Evolutionary conservation across 2,113 vertebrate genomes (phyloP).

Genomic region (Todiramphus chloris): DNA sequence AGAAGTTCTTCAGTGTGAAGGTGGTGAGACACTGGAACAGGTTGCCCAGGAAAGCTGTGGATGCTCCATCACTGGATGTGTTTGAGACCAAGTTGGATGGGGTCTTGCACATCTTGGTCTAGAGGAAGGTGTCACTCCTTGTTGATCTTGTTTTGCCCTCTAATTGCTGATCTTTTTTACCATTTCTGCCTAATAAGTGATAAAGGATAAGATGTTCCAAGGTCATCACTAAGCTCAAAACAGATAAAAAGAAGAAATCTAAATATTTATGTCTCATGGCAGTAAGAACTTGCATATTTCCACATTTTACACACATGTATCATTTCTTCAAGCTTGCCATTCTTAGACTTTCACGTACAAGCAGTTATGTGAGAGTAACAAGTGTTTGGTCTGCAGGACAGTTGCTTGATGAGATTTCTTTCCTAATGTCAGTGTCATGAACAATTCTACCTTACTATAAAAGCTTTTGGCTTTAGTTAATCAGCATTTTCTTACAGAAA

Average conservation of each 20-base stretch:
- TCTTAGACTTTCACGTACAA: background rate
- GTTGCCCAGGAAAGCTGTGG: no score
- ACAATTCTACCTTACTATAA: background rate
- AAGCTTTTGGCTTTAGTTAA: background rate
- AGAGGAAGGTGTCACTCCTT: no score
- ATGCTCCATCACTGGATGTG: no score
- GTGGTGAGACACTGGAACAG: no score
- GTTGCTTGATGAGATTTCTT: background rate
- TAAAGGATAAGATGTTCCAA: background rate
- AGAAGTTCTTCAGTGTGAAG: no score
- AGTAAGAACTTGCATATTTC: background rate
- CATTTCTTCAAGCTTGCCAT: background rate
- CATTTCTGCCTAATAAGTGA: background rate
- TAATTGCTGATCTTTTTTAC: background rate
- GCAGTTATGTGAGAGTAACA: background rate
- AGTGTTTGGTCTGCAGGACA: background rate
- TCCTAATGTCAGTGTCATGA: fast-evolving
- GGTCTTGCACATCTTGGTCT: no score
- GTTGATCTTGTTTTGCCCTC: background rate
- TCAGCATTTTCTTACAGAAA: background rate
- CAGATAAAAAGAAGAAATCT: background rate
- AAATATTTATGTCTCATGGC: background rate
- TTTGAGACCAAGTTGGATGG: no score
- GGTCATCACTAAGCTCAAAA: background rate
- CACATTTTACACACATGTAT: fast-evolving